Base-by-base conservation (phyloP, 1,140 invertebrate species). In the Caenorhabditis briggsae region DNA sequence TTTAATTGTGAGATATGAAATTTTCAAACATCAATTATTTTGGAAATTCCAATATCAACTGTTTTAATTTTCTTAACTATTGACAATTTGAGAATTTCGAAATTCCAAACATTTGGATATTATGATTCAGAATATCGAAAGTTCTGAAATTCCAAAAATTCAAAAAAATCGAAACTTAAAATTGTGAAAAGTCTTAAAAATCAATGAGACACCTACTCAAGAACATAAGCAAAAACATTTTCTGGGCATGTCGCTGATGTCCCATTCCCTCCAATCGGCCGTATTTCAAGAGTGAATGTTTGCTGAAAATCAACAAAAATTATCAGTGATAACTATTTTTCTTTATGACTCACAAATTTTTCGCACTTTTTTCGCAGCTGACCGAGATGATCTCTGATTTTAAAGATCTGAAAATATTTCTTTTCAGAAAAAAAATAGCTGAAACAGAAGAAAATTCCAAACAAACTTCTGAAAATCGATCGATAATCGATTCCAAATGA, bases 401-500 rank as follows among this genome's bases (percentile, higher is more conserved):
- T 78, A 14, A 78, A 78, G 11, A 78, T 78, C 70, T 78, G 70
- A 50, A 78, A 33, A 1, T 33, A 33, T 33, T 33, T 1, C 1
- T 33, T 33, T 3, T 33, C 3, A 33, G 33, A 33, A 78, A 25
- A 70, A 16, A 23, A 0, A 46, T 18, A n/a, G 3, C 14, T 46
- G 25, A 64, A 64, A 64, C 23, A 12, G 61, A 64, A 25, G 11
- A 64, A 64, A 64, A 33, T 64, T 64, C 5, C 7, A 2, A 20
- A 58, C 20, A 33, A 33, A 78, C 70, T 46, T 78, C 70, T 12
- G 70, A n/a, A 78, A 78, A 78, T 50, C 70, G 70, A 78, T 78
- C 70, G 16, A 78, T 78, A 50, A 78, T 78, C 7, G 46, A 7
- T 14, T 78, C 70, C 18, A 78, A 23, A 78, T 78, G 70, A 50